Conservation (phyloP, 2,888 invertebrate species). For the Philhelius pedissequus region DNA sequence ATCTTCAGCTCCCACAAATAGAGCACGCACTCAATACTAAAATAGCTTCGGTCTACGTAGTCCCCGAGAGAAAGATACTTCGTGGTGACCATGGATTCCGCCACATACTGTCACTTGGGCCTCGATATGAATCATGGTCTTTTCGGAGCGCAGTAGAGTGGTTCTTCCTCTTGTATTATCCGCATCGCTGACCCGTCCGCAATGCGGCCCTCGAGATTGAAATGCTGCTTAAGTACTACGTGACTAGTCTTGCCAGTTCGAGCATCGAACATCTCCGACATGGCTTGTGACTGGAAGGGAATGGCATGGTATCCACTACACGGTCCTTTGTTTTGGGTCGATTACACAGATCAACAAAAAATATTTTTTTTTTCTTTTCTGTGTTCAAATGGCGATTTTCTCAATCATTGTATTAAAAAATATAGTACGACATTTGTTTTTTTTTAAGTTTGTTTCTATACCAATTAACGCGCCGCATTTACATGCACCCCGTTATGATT, state of each 20-base stretch:
- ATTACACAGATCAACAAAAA: too few species aligned
- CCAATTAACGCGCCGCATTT: too few species aligned
- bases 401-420: too few species aligned
- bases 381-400: too few species aligned
- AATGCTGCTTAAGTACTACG: conserved; percentile 98
- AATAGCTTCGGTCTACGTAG: conserved; percentile 99
- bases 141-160: conserved; percentile 90
- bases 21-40: conserved; percentile 90
- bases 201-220: conserved; percentile 98
- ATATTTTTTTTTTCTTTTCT: too few species aligned
- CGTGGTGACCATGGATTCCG: conserved; percentile 98
- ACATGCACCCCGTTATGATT: too few species aligned
- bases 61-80: conserved; percentile 99
- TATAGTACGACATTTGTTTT: too few species aligned
- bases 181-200: conserved; percentile 97
- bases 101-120: conserved; percentile 99
- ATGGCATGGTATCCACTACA: conserved; percentile 87
- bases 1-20: conserved; percentile 99
- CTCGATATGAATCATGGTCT: conserved; percentile 99
- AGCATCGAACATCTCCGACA: conserved; percentile 97
- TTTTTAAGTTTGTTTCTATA: too few species aligned
- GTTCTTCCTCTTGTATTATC: conserved; percentile 98
- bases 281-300: conserved; percentile 97
- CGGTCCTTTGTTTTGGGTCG: conserved; percentile 72
- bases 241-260: conserved; percentile 95